Evolutionary conservation across 2,888 invertebrate species (phyloP).

Genomic region (Melinopterus prodromus): DNA sequence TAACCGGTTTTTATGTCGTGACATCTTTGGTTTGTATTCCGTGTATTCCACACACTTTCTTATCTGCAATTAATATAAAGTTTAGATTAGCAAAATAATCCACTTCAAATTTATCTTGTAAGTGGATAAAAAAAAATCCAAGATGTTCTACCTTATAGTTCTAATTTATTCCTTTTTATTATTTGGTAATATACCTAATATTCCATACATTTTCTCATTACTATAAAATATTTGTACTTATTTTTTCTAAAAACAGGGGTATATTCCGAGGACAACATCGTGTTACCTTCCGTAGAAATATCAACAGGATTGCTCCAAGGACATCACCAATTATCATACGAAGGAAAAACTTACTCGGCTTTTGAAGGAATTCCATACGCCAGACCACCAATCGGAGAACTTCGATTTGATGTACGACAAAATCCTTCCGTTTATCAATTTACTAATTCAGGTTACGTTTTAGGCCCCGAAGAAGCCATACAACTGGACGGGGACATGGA

Average conservation of each 20-base stretch:
- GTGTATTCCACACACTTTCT: neutral
- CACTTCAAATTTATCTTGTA: neutral
- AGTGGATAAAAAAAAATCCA: neutral
- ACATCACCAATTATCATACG: conserved; percentile 24
- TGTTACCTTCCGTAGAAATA: conserved; percentile 24
- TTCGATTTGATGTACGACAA: conserved; percentile 33
- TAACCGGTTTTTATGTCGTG: no score
- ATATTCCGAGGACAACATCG: conserved; percentile 9
- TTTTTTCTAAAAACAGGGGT: neutral
- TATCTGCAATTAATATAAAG: neutral
- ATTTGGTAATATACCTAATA: neutral
- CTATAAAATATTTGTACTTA: no score
- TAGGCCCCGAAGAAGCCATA: conserved; percentile 39
- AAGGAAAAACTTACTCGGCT: conserved; percentile 28
- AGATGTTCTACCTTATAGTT: neutral
- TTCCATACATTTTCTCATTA: no score
- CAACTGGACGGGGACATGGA: conserved; percentile 42
- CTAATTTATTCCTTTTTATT: neutral
- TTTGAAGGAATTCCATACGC: conserved; percentile 35
- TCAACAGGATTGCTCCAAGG: conserved; percentile 30
- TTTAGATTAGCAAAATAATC: neutral
- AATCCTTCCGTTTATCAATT: conserved; percentile 6
- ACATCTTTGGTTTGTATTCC: no score
- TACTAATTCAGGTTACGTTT: conserved; percentile 18
- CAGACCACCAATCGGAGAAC: conserved; percentile 30